Evolutionary conservation across 2,113 vertebrate species (phyloP), one percentile per base, ranked within the genome.

Genomic region (Megaceryle torquata): DNA sequence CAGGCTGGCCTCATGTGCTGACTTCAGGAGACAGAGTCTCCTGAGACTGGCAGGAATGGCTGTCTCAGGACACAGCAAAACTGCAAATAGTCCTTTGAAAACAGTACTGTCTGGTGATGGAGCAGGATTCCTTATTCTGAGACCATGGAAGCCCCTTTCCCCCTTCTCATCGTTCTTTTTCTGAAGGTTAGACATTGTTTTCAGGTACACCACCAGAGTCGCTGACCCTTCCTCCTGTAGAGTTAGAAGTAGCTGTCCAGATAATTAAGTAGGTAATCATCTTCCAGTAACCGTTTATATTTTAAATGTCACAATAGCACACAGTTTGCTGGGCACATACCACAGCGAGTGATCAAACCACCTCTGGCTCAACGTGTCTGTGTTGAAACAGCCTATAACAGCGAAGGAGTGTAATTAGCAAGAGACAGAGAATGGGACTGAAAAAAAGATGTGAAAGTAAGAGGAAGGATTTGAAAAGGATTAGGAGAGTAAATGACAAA

Each of bases 341-440:
- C 60, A 33, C 72, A 92, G 85, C 88, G 88, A 82, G 92, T 51
- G 80, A 88, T 92, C 60, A 50, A 93, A 74, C 78, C 86, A 76
- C 13, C 56, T 91, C 82, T 86, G 87, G 91, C 68, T 93, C 78
- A 54, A 21, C 2, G 0, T 86, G 69, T 60, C 89, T 95, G 78
- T 79, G 31, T 67, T 83, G 79, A 71, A 92, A 68, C 87, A 93
- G 74, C 60, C 69, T 56, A 28, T 80, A 85, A 94, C 85, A 90
- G 67, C n/a, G 74, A 95, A 94, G 88, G 82, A 93, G 91, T 83
- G 82, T 94, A 96, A 96, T 96, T 96, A 96, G 78, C 35, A 71
- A 94, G 95, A 69, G 57, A 53, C 53, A 18, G 21, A 95, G 84
- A 95, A 88, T 54, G 37, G 54, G 71, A 81, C 69, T 74, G 91